These are phyloP conservation scores for Falco columbarius DNA, from an alignment of 2,797 vertebrate genomes.

Conservation along the genomic window DNA sequence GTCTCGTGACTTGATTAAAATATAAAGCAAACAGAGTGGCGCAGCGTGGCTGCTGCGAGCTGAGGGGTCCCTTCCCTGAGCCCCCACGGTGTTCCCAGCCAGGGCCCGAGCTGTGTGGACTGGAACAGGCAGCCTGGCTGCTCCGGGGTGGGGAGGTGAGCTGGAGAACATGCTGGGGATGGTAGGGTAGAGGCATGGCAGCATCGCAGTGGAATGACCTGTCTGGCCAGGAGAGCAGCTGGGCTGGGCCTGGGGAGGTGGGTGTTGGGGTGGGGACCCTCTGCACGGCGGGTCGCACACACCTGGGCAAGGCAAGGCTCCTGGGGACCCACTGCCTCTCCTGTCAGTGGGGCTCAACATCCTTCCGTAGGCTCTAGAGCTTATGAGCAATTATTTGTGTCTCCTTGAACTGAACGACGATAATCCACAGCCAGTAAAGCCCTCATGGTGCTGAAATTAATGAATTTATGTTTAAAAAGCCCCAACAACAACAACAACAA, in stretches of 20 bases:
- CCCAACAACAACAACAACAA: neutral
- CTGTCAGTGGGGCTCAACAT: neutral
- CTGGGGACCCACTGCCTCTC: neutral
- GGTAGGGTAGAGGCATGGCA: neutral
- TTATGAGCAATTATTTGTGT: neutral
- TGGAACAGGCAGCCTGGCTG: neutral
- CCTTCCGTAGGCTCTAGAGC: neutral
- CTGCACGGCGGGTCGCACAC: fast-evolving
- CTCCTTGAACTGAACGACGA: neutral
- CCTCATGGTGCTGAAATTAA: neutral
- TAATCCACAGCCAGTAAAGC: neutral
- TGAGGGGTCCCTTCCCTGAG: neutral
- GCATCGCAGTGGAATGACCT: neutral
- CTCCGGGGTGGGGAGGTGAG: neutral
- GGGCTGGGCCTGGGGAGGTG: neutral
- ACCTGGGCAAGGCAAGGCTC: fast-evolving
- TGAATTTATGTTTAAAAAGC: neutral
- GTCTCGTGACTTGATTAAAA: slow-evolving; percentile 36
- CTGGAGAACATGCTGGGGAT: neutral
- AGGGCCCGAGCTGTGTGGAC: fast-evolving
- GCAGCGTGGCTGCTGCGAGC: neutral
- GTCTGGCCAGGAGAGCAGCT: fast-evolving
- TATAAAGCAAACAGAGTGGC: neutral
- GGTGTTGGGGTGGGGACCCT: neutral
- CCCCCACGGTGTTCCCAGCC: neutral